Evolutionary conservation across 2,888 invertebrate genomes (phyloP).

Genomic region (Ametastegia equiseti): DNA sequence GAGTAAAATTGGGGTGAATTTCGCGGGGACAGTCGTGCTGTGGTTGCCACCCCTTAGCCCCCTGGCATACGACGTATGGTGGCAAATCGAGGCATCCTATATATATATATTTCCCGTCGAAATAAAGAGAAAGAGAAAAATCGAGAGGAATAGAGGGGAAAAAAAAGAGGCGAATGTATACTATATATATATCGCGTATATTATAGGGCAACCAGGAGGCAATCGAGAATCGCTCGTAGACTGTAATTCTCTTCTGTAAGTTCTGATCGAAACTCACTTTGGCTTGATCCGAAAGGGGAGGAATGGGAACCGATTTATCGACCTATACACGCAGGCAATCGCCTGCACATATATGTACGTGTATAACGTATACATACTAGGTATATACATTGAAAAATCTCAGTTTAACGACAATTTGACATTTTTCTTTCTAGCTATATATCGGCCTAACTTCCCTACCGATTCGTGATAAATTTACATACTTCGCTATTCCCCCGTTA

Average conservation of each 20-base stretch:
- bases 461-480: neutral
- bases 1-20: constrained; percentile 49
- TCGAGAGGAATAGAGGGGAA: neutral
- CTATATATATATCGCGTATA: neutral
- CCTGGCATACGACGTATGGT: constrained; percentile 70
- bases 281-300: constrained; percentile 56
- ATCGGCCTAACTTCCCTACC: neutral
- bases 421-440: constrained; percentile 19
- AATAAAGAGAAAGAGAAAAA: neutral
- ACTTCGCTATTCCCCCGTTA: no score
- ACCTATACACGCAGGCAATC: constrained; percentile 42
- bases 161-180: neutral
- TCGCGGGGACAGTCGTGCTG: constrained; percentile 71
- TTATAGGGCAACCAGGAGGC: constrained; percentile 55
- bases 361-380: no score
- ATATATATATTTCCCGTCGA: constrained; percentile 13
- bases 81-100: constrained; percentile 62
- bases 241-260: constrained; percentile 68
- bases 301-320: constrained; percentile 54
- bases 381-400: constrained; percentile 55
- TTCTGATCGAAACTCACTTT: constrained; percentile 71
- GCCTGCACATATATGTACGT: no score
- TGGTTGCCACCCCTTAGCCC: constrained; percentile 71
- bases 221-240: constrained; percentile 66
- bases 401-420: constrained; percentile 57